Base-by-base conservation (phyloP, 92 coral and sea anemone species). In the Parazoanthus swiftii region DNA sequence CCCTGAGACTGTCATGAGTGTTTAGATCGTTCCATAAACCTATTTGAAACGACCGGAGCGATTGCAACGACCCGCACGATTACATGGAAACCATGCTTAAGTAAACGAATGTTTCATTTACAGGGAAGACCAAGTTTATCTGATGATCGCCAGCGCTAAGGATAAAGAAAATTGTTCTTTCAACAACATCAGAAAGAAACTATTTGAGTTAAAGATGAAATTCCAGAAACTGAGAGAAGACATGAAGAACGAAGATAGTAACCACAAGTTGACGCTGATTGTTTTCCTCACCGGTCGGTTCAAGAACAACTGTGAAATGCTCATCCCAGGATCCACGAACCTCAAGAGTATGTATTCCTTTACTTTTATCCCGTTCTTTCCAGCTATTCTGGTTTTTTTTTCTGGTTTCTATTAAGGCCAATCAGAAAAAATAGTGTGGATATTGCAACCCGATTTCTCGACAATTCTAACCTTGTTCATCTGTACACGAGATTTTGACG, bases 231-330 rank as follows among this genome's bases (percentile, higher is more conserved):
- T 84, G 43, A 84, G 78, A 71, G 87, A 84, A 48, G 77, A 50
- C n/a, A 71, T 84, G 87, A 84, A 44, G 59, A 84, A 84, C 67
- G 77, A 44, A 29, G 79, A 84, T 21, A 38, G 29, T n/a, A 71
- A 84, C 25, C 79, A 71, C 13, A 84, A 84, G 68, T 75, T 84
- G 67, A 84, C 79, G 54, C 56, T 84, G 79, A 43, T 84, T 29
- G 29, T 84, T 13, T 84, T 84, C 42, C 77, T 84, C 43, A 84
- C 87, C 33, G 87, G 87, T 48, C 87, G 87, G 23, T 84, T 84
- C 29, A 84, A 84, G 65, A 84, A 84, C 79, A 84, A 50, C 48
- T 79, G 87, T 33, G 87, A 84, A 71, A 84, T 84, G 87, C 77
- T 84, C 25, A 48, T 84, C 44, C 87, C 87, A 35, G 87, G 87